These are phyloP conservation scores for Urophycis tenuis DNA, from an alignment of 2,797 vertebrate genomes.

Conservation along the genomic window DNA sequence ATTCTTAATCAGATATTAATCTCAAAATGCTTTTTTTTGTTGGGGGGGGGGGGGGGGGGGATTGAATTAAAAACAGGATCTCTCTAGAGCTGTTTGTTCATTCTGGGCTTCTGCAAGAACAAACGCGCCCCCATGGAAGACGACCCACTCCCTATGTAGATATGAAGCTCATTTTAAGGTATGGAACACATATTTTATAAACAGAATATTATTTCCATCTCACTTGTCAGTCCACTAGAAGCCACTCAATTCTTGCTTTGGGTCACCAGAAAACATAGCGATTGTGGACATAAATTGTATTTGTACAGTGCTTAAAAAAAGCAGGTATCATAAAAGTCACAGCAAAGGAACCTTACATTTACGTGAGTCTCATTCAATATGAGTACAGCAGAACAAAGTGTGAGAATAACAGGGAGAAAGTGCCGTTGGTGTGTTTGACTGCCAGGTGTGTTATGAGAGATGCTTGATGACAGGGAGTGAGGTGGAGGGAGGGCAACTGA, in stretches of 20 bases:
- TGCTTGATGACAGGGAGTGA: not conserved
- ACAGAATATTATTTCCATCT: too few species aligned
- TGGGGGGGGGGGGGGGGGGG: too few species aligned
- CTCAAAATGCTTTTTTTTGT: too few species aligned
- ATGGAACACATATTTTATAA: too few species aligned
- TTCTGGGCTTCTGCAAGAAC: too few species aligned
- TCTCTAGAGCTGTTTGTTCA: too few species aligned
- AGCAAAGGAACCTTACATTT: not conserved
- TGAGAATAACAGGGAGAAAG: not conserved
- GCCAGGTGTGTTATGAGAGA: not conserved
- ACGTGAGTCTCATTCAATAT: not conserved
- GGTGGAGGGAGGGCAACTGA: conserved; percentile 36
- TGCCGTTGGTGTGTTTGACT: not conserved
- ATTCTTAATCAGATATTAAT: too few species aligned
- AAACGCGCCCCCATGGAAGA: too few species aligned
- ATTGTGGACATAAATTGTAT: not conserved
- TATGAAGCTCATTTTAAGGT: too few species aligned
- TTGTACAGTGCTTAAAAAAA: not conserved
- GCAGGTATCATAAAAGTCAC: not conserved
- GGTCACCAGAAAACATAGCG: not conserved
- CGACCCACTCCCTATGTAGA: too few species aligned
- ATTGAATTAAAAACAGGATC: too few species aligned
- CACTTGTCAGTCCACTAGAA: too few species aligned
- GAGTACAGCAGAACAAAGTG: not conserved
- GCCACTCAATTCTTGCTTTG: not conserved